Base-by-base conservation (phyloP, 2,113 vertebrate species). In the Numida meleagris region DNA sequence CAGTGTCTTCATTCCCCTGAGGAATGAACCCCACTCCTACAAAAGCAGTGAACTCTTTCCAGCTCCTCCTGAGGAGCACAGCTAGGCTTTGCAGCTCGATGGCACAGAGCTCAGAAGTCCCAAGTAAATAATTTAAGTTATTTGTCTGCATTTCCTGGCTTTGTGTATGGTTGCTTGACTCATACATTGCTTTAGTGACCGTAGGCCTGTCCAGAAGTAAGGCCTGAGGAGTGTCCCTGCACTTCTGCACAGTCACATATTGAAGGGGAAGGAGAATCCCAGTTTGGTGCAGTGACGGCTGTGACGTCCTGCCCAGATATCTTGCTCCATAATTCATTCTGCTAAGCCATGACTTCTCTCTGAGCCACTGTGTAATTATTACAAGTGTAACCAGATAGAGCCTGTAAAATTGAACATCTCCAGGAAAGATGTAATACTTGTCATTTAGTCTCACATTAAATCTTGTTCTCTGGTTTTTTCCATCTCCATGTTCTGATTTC, bases 211-310 rank as follows among this genome's bases (percentile, higher is more conserved):
- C 40, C 46, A 50, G 53, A 10, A 16, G 45, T 10, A 15, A 27
- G 57, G 24, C 12, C 38, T 18, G 36, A 76, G 70, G 50, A 25
- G 3, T 10, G 7, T 0, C 48, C 9, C 66, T 12, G 8, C 14
- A 11, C 59, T 27, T 4, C 0, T 2, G 0, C 0, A 3, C 24
- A 38, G 36, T 0, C 31, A 2, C 8, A 3, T 1, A 0, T 0
- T 0, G 7, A 31, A 43, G 70, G 66, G 12, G 15, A n/a, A 21
- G 72, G 20, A 36, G 12, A 8, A 24, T 27, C 55, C 55, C 1
- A 1, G 19, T 0, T 34, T 0, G 0, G 62, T 4, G 63, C 62
- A 12, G 61, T 0, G 0, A 0, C 4, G 34, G 34, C 73, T 55
- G 77, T 6, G 46, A 7, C 27, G 14, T 0, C 38, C 46, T 12